These are phyloP conservation scores for Holothuria glaberrima DNA, from an alignment of 35 echinoderm and acorn worm species.

Conservation along the genomic window DNA sequence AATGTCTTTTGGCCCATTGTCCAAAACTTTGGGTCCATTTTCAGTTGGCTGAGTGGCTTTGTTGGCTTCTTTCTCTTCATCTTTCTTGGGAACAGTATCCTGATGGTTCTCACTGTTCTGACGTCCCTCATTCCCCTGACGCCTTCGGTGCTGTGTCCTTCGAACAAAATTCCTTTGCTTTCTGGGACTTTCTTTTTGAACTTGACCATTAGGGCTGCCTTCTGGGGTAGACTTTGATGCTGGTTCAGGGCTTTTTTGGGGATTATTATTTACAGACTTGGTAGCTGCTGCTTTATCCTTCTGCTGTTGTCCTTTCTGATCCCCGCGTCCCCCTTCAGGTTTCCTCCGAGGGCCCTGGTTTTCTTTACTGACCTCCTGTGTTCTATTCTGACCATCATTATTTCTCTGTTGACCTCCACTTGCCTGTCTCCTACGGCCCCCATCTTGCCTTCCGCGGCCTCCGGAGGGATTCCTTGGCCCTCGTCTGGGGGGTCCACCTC, in stretches of 20 bases:
- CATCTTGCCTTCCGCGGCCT: constrained; percentile 4
- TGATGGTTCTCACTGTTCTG: background rate
- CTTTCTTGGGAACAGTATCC: background rate
- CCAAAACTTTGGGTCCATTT: background rate
- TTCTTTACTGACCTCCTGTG: background rate
- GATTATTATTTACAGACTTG: background rate
- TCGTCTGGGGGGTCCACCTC: constrained; percentile 21
- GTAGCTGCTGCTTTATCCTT: background rate
- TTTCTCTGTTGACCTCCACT: constrained; percentile 15
- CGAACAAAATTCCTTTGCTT: constrained; percentile 29
- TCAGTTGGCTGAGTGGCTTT: background rate
- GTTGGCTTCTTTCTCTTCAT: background rate
- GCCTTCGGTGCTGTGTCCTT: constrained; percentile 15
- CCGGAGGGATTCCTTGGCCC: constrained; percentile 23
- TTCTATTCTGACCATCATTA: background rate
- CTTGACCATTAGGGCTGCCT: background rate
- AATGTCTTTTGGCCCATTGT: constrained; percentile 10
- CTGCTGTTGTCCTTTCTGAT: background rate
- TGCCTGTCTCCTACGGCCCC: background rate
- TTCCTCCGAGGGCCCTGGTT: constrained; percentile 30
- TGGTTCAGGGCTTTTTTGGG: background rate
- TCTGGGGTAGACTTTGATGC: background rate
- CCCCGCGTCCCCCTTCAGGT: background rate
- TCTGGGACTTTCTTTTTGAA: background rate
- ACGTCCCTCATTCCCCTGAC: constrained; percentile 12